Conservation (phyloP, 2,113 vertebrate genomes). For the Gobio gobio region DNA sequence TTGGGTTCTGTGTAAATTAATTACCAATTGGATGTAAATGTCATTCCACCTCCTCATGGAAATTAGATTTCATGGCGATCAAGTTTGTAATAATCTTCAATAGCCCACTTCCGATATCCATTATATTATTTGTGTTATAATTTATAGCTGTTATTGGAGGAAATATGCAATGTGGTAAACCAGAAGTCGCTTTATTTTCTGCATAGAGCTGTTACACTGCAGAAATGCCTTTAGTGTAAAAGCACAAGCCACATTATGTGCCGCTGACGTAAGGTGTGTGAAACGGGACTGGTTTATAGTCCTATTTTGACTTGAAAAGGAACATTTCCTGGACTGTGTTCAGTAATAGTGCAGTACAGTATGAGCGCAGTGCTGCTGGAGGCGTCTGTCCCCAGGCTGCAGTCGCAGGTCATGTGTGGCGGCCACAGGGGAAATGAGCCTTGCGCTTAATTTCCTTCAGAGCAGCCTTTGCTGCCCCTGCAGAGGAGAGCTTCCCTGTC, state of each 20-base stretch:
- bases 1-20: neutral
- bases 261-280: neutral
- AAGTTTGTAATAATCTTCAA: neutral
- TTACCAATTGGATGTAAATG: conserved; percentile 18
- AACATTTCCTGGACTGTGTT: conserved; percentile 7
- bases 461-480: conserved; percentile 52
- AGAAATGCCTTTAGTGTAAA: conserved; percentile 1
- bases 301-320: conserved; percentile 22
- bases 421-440: conserved; percentile 65
- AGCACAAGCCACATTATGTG: neutral
- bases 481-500: conserved; percentile 49
- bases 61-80: conserved; percentile 16
- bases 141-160: neutral
- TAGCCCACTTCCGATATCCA: conserved; percentile 4
- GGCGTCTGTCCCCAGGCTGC: conserved; percentile 32
- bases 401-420: conserved; percentile 42
- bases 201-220: neutral
- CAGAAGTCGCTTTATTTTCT: neutral
- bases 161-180: neutral
- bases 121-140: conserved; percentile 1
- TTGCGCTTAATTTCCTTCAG: conserved; percentile 72
- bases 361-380: conserved; percentile 21
- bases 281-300: conserved; percentile 19
- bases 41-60: conserved; percentile 1
- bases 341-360: conserved; percentile 24